A percentile compares a stretch with the other conserved stretches of the same genome.
Evolutionary conservation across 2,113 vertebrate species (phyloP).

Genomic region (Dipodomys ordii): DNA sequence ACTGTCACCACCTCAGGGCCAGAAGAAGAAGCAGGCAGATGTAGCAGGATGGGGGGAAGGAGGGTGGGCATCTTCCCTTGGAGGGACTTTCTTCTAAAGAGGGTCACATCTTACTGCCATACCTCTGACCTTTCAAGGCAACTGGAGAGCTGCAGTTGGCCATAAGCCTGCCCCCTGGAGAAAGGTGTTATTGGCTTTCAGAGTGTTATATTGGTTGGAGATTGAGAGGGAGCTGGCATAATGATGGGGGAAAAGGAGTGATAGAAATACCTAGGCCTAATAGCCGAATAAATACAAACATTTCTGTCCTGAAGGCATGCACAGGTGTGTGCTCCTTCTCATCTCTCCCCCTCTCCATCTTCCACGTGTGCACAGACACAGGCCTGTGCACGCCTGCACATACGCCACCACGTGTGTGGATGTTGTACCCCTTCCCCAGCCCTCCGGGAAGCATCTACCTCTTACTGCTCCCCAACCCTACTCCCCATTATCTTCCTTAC

Average conservation of each 20-base stretch:
- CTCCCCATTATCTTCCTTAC: not conserved
- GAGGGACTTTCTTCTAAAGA: not conserved
- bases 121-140: constrained; percentile 10
- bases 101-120: not conserved
- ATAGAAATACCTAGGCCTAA: not conserved
- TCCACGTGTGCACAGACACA: rapidly evolving
- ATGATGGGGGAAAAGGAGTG: not conserved
- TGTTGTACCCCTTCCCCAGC: constrained; percentile 61
- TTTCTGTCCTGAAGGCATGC: not conserved
- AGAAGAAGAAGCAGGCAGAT: not conserved
- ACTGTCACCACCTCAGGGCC: not conserved
- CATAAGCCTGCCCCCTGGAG: not conserved
- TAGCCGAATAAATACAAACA: not conserved
- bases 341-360: not conserved
- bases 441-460: constrained; percentile 50
- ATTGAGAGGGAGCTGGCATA: not conserved
- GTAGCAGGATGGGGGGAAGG: too few relatives aligned
- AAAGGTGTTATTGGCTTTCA: not conserved
- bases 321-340: not conserved
- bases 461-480: constrained; percentile 45
- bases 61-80: not conserved
- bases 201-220: not conserved
- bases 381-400: not conserved
- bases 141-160: not conserved
- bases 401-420: not conserved